A percentile compares a stretch with the other conserved stretches of the same genome.
Evolutionary conservation across 2,113 vertebrate species (phyloP).

Genomic region (Tachuris rubrigastra): DNA sequence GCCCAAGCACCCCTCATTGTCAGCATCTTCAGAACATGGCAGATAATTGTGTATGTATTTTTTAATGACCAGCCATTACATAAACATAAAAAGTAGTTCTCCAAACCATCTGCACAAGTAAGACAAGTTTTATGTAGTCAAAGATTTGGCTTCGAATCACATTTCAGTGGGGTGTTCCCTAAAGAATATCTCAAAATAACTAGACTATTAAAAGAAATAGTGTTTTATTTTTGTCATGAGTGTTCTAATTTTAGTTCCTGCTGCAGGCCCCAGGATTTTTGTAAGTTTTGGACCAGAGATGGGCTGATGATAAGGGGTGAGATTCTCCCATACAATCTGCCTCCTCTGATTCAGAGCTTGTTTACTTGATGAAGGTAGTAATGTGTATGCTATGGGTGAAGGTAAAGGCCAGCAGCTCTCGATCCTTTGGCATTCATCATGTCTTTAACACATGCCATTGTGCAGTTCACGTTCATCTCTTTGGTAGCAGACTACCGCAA

Average conservation of each 20-base stretch:
- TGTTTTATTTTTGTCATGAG: neutral
- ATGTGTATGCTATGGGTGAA: rapidly evolving
- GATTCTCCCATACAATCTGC: neutral
- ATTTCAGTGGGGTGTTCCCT: neutral
- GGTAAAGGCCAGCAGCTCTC: neutral
- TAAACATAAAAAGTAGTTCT: neutral
- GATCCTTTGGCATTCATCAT: rapidly evolving
- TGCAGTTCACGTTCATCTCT: neutral
- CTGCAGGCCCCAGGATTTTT: neutral
- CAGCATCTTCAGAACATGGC: neutral
- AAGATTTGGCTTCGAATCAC: neutral
- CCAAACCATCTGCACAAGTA: neutral
- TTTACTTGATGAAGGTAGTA: neutral
- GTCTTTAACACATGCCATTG: neutral
- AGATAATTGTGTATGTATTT: neutral
- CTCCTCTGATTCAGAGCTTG: neutral
- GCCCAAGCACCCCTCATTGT: neutral
- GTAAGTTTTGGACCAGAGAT: neutral
- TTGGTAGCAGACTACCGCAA: neutral
- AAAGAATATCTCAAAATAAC: neutral
- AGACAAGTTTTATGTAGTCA: neutral
- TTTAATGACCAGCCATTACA: neutral
- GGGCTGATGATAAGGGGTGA: neutral
- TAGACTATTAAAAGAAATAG: neutral
- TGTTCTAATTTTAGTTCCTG: neutral